These are phyloP conservation scores for Eptatretus atami DNA, from an alignment of 2,797 vertebrate species.

Conservation along the genomic window DNA sequence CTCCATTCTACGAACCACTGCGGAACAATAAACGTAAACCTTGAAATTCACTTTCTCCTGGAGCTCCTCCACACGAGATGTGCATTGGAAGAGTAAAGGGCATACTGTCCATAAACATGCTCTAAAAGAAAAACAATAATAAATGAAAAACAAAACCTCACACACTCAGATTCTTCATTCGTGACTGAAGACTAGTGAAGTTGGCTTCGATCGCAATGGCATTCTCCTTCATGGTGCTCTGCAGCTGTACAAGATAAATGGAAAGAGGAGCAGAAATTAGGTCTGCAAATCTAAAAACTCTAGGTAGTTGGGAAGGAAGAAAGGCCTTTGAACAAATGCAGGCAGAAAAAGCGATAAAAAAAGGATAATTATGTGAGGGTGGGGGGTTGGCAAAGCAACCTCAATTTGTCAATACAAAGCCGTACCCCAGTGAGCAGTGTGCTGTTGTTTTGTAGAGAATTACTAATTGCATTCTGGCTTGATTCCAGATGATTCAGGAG, in stretches of 20 bases:
- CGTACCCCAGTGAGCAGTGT: conserved; percentile 38
- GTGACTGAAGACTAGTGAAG: conserved; percentile 30
- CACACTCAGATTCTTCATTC: conserved; percentile 49
- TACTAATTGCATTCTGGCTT: conserved; percentile 59
- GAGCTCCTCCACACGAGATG: no score
- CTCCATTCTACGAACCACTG: no score
- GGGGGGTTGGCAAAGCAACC: no score
- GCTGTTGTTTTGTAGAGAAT: conserved; percentile 44
- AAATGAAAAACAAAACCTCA: conserved; percentile 14
- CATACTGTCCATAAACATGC: no score
- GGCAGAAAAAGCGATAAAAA: neutral
- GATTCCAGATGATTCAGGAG: conserved; percentile 63
- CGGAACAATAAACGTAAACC: no score
- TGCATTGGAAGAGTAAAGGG: no score
- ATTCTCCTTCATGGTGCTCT: conserved; percentile 64
- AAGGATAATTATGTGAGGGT: neutral
- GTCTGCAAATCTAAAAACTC: neutral
- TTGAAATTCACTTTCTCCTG: no score
- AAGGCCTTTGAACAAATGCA: conserved; percentile 3
- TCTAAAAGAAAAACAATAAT: neutral
- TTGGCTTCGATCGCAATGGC: conserved; percentile 40
- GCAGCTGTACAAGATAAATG: conserved; percentile 21
- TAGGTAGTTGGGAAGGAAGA: neutral
- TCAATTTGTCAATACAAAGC: neutral
- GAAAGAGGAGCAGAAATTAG: no score